These are phyloP conservation scores for Lepas anatifera DNA, from an alignment of 2,888 invertebrate genomes.

Conservation along the genomic window DNA sequence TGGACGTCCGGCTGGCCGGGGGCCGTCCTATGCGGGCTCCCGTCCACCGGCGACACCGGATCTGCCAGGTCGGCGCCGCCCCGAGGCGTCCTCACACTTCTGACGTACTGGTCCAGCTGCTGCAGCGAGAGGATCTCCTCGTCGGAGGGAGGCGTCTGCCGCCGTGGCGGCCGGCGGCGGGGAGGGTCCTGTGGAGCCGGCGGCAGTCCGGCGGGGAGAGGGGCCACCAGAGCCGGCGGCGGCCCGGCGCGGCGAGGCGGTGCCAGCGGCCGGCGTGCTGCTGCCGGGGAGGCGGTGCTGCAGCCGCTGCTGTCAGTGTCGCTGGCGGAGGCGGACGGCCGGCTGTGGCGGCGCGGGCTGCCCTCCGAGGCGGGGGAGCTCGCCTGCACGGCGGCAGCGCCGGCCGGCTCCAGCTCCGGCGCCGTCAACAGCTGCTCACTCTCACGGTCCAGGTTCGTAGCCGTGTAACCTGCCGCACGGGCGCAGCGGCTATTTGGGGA, in stretches of 20 bases:
- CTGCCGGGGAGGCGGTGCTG: not conserved
- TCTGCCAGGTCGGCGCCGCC: not conserved
- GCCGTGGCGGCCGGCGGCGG: not conserved
- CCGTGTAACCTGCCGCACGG: not conserved
- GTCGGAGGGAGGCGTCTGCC: not conserved
- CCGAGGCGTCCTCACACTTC: not conserved
- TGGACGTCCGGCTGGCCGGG: not conserved
- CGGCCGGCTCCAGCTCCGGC: not conserved
- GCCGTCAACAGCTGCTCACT: not conserved
- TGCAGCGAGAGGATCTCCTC: not conserved
- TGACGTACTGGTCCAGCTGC: not conserved
- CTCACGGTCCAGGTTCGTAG: not conserved
- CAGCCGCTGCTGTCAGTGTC: not conserved
- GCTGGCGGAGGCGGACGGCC: not conserved
- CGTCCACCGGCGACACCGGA: not conserved
- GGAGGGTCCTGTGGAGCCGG: no score
- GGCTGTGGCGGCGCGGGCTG: not conserved
- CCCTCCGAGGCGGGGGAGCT: not conserved
- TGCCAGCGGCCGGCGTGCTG: not conserved
- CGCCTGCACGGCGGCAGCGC: not conserved
- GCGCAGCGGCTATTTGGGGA: no score
- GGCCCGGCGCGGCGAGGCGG: not conserved
- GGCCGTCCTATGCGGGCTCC: not conserved
- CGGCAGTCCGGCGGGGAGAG: not conserved
- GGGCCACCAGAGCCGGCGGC: not conserved